Base-by-base conservation (phyloP, 2,797 vertebrate genomes). In the Forpus xanthops region DNA sequence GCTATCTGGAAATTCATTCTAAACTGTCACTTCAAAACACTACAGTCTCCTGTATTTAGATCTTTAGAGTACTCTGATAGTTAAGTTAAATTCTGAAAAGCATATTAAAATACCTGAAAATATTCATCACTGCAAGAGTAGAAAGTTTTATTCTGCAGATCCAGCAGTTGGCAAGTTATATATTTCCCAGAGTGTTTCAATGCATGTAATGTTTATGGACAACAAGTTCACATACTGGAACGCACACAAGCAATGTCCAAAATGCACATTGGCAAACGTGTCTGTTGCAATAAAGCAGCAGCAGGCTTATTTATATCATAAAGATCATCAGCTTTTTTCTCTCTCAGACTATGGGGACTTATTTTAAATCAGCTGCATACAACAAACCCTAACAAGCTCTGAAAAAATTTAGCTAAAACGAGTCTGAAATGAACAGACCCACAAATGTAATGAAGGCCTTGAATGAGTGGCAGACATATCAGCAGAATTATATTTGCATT, bases 1-100 rank as follows among this genome's bases (percentile, higher is more conserved):
- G 73, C 89, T 70, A 89, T 75, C 58, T 86, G 53, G 76, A 94
- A 91, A 89, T 92, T 92, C 75, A 91, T 90, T 80, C 79, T 68
- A 41, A 93, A 47, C 55, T 68, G 52, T 72, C 90, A 78, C 64
- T 92, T 94, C 44, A 85, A 62, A 94, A 91, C 62, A 88, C 82
- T 84, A 76, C 20, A 78, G 50, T 25, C 39, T 60, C 33, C 82
- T 95, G 81, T 91, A 94, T 91, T 94, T 93, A 93, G 68, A 39
- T 49, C 50, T 73, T 25, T 45, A 30, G 68, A 95, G 47, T 91
- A 81, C 82, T 85, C 81, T 78, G 81, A 85, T 37, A 77, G 67
- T 27, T 5, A 71, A 92, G 41, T 49, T 80, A 42, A 74, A 89
- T 45, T 91, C 75, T 83, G 72, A 89, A 85, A 89, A 91, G 50